A percentile compares a stretch with the other conserved stretches of the same genome.
These are phyloP conservation scores for Synodontis membranacea DNA, from an alignment of 2,113 vertebrate genomes.

Conservation along the genomic window DNA sequence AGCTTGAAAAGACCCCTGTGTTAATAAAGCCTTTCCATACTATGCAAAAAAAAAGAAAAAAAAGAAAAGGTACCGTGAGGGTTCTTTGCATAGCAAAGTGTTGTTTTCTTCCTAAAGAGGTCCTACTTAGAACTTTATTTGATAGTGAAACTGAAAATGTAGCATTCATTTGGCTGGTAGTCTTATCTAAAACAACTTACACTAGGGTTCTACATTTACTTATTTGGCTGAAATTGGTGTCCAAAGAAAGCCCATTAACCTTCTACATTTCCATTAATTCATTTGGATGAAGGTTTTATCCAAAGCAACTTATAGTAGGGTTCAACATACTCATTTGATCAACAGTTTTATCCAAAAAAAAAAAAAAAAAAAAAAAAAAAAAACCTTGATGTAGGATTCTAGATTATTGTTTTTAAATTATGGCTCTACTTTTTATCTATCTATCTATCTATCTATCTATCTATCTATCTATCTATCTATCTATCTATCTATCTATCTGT, in stretches of 20 bases:
- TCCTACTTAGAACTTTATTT: neutral
- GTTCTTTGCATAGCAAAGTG: neutral
- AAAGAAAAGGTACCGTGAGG: too few species aligned
- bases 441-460: too few species aligned
- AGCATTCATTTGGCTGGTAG: neutral
- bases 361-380: too few species aligned
- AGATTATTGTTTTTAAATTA: too few species aligned
- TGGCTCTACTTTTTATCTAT: too few species aligned
- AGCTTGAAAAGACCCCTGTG: neutral
- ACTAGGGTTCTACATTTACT: neutral
- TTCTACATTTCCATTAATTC: neutral
- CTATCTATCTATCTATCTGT: too few species aligned
- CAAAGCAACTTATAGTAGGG: neutral
- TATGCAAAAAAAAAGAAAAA: too few species aligned
- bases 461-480: too few species aligned
- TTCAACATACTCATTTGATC: neutral
- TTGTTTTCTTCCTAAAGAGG: neutral
- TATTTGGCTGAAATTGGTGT: too few species aligned
- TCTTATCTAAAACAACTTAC: neutral
- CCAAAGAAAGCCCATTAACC: too few species aligned
- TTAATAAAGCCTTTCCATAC: neutral
- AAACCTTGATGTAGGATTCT: too few species aligned
- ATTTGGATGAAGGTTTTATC: neutral
- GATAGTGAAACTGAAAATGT: neutral
- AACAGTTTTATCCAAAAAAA: neutral